phyloP scores from a whole-genome alignment of 2,797 vertebrate genomes.

The Melanotaenia nigrans region DNA sequence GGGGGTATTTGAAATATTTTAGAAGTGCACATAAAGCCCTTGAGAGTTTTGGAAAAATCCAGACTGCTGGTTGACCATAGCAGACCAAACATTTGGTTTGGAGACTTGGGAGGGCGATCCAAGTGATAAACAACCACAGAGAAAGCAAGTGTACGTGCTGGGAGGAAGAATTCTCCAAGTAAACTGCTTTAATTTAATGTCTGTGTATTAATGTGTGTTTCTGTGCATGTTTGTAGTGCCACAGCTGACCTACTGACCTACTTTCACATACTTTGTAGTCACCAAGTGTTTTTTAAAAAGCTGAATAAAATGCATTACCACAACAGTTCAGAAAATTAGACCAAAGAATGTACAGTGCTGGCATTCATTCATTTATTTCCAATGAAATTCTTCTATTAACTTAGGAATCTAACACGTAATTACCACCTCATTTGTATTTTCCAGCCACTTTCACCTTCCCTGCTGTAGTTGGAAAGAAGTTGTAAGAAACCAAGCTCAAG shows the following conservation, averaged over 20 bases:
- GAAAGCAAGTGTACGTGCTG: not conserved
- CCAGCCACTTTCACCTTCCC: not conserved
- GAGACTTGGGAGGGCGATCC: conserved; percentile 27
- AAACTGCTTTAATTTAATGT: conserved; percentile 28
- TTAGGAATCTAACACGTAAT: not conserved
- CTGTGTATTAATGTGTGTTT: not conserved
- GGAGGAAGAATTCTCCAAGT: conserved; percentile 16
- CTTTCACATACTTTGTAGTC: not conserved
- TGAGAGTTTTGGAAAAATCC: conserved; percentile 19
- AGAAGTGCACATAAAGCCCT: not conserved
- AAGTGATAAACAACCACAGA: conserved; percentile 44
- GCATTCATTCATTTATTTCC: not conserved
- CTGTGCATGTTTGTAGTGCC: not conserved
- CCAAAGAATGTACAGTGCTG: not conserved
- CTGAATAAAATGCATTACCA: not conserved
- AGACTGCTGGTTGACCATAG: not conserved
- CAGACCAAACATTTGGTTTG: conserved; percentile 54
- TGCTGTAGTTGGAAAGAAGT: not conserved
- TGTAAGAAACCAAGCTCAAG: not conserved
- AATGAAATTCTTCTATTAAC: not conserved
- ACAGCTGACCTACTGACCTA: conserved; percentile 29
- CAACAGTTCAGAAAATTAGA: not conserved
- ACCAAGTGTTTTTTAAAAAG: not conserved
- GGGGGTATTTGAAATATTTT: not conserved
- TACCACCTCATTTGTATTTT: no score